Conservation (phyloP, 2,888 invertebrate genomes). For the Noctua janthe region DNA sequence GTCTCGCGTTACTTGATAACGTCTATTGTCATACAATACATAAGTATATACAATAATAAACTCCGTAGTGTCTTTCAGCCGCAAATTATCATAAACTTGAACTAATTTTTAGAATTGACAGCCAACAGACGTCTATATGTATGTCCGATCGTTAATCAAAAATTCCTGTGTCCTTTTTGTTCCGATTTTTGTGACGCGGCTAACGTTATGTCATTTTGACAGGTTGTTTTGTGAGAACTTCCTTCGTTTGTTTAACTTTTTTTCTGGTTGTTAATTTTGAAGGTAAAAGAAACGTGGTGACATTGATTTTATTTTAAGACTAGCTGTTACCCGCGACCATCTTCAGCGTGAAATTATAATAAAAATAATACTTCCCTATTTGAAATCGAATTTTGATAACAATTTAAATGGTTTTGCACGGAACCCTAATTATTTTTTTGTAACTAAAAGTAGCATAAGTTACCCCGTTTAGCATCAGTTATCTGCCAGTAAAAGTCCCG, state of each 20-base stretch:
- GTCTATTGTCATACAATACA: constrained; percentile 9
- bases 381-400: no score
- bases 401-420: no score
- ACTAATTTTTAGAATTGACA: constrained; percentile 51
- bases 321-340: no score
- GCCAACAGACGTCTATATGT: constrained; percentile 26
- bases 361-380: no score
- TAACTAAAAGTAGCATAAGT: no score
- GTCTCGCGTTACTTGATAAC: constrained; percentile 28
- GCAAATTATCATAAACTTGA: constrained; percentile 31
- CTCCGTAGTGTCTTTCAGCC: constrained; percentile 22
- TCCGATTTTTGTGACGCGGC: not conserved
- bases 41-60: constrained; percentile 15
- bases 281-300: not conserved
- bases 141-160: constrained; percentile 27
- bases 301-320: constrained; percentile 9
- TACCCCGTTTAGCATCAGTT: no score
- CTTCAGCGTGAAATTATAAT: no score
- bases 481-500: no score
- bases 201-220: constrained; percentile 12
- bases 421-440: no score
- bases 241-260: constrained; percentile 1
- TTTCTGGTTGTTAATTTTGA: not conserved
- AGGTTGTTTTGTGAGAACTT: constrained; percentile 17
- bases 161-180: constrained; percentile 26